phyloP scores from a whole-genome alignment of 2,113 vertebrate species.

The Phalacrocorax brasilianus region DNA sequence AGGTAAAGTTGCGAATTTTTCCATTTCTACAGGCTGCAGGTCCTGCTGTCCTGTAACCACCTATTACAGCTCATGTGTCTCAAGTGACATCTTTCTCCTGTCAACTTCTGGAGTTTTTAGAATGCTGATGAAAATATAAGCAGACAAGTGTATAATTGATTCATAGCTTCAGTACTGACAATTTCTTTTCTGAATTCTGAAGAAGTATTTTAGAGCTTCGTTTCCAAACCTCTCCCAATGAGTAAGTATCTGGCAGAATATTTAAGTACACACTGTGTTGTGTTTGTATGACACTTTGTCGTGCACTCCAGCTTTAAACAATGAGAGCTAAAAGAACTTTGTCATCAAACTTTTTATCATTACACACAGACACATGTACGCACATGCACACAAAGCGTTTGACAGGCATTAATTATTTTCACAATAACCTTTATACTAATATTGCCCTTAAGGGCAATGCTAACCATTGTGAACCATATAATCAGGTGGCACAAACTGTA shows the following conservation, averaged over 20 bases:
- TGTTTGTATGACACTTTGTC: background rate
- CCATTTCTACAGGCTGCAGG: background rate
- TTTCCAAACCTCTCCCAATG: background rate
- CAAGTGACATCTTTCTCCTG: background rate
- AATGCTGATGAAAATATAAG: slow-evolving; percentile 10
- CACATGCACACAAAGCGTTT: background rate
- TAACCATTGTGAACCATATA: background rate
- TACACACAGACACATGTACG: background rate
- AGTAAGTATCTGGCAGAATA: background rate
- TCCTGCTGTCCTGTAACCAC: background rate
- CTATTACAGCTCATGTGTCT: background rate
- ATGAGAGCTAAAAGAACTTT: background rate
- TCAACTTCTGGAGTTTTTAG: background rate
- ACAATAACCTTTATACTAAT: background rate
- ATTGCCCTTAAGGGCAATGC: background rate
- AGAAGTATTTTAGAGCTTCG: background rate
- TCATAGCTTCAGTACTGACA: background rate
- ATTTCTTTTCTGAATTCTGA: slow-evolving; percentile 6
- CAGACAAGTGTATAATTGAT: slow-evolving; percentile 7
- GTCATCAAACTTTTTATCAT: background rate
- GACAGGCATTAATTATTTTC: background rate
- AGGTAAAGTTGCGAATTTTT: background rate
- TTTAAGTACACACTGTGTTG: background rate
- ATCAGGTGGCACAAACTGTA: background rate
- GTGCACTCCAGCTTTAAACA: background rate